A percentile compares a stretch with the other conserved stretches of the same genome.
Evolutionary conservation across 2,797 vertebrate species (phyloP).

Genomic region (Gymnothorax javanicus): DNA sequence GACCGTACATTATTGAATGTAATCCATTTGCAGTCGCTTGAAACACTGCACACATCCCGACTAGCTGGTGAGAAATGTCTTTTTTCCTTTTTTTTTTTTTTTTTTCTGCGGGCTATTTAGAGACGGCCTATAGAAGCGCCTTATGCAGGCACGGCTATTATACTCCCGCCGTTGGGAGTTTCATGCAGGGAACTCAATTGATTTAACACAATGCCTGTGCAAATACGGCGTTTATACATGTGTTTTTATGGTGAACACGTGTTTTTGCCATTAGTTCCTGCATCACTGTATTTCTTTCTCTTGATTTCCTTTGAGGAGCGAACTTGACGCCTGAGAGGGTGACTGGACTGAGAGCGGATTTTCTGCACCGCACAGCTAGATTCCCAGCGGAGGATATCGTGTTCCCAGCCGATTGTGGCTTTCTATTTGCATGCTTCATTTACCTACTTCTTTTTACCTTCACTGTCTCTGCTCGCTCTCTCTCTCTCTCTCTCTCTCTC

Average conservation of each 20-base stretch:
- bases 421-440: not conserved
- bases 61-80: constrained; percentile 14
- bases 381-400: not conserved
- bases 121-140: constrained; percentile 21
- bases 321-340: not conserved
- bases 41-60: constrained; percentile 17
- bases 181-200: not conserved
- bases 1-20: constrained; percentile 18
- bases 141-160: constrained; percentile 17
- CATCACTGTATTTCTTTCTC: not conserved
- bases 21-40: constrained; percentile 13
- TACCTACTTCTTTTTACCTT: constrained; percentile 5
- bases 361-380: too few species aligned
- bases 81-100: not conserved
- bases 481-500: not conserved
- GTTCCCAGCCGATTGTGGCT: not conserved
- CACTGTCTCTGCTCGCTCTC: not conserved
- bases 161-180: not conserved
- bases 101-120: constrained; percentile 21
- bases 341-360: too few species aligned
- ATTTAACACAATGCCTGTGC: not conserved
- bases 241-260: not conserved
- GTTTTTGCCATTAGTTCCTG: not conserved
- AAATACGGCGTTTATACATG: not conserved
- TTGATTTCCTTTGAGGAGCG: not conserved